Evolutionary conservation across 1,140 invertebrate species (phyloP), one percentile per base, ranked within the genome.

Genomic region (Lethocerus indicus): DNA sequence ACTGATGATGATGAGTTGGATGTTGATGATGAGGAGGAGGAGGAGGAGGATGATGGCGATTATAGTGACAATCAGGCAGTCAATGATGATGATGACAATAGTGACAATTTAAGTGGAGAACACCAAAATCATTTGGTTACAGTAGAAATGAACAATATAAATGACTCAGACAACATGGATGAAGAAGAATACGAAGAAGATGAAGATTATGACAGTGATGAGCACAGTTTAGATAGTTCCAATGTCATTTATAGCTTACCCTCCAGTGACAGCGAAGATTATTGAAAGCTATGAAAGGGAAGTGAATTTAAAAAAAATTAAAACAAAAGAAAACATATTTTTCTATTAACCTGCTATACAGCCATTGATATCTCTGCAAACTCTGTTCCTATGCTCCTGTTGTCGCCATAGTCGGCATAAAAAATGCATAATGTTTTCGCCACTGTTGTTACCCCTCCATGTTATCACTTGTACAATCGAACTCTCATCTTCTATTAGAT

Each of bases 271-370:
- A n/a, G n/a, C n/a, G n/a, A n/a, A n/a, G n/a, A n/a, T n/a, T n/a
- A n/a, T n/a, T n/a, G n/a, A n/a, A n/a, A n/a, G n/a, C n/a, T n/a
- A n/a, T n/a, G n/a, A n/a, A n/a, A n/a, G n/a, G n/a, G n/a, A n/a
- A n/a, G n/a, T n/a, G n/a, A 5, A 9, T 24, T 21, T 24, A 14
- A 25, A 25, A 27, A 21, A 27, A 27, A 44, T 21, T 44, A 7
- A 7, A 27, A 25, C 42, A 9, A 9, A 25, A 9, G 14, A 9
- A 25, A 16, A 6, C 5, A n/a, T n/a, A n/a, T n/a, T n/a, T n/a
- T n/a, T n/a, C 13, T 44, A 46, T n/a, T 35, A 29, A 51, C 50
- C 50, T 27, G 25, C 23, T 2, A 51, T 51, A 43, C 50, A 51
- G 12, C 36, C 50, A 7, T 53, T 25, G 1, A 18, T 14, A 27